These are phyloP conservation scores for Caenorhabditis becei DNA, from an alignment of 2,888 invertebrate species.

Conservation along the genomic window DNA sequence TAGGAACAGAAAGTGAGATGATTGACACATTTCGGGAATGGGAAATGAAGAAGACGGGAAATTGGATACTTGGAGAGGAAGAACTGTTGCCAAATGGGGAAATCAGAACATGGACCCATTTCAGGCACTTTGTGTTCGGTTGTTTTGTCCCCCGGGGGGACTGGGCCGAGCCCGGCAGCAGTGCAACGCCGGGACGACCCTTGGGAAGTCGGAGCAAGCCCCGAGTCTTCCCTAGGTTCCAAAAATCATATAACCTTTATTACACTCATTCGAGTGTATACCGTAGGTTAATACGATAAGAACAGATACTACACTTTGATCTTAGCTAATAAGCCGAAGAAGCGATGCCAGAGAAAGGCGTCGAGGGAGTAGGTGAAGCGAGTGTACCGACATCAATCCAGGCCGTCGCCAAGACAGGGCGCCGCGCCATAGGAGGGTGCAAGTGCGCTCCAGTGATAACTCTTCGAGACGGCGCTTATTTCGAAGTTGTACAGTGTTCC, in stretches of 20 bases:
- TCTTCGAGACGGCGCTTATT: too few relatives aligned
- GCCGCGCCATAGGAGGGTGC: too few relatives aligned
- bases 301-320: slow-evolving; percentile 67
- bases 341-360: slow-evolving; percentile 21
- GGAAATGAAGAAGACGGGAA: background rate
- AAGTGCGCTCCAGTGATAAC: too few relatives aligned
- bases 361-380: background rate
- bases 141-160: slow-evolving; percentile 48
- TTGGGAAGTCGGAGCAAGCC: slow-evolving; percentile 65
- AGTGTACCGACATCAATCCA: too few relatives aligned
- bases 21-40: background rate
- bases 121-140: background rate
- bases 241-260: slow-evolving; percentile 64
- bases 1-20: background rate
- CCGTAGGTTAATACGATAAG: slow-evolving; percentile 68
- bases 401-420: too few relatives aligned
- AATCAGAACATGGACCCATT: too few relatives aligned
- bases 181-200: slow-evolving; percentile 64
- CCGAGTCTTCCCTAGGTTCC: slow-evolving; percentile 61
- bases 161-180: slow-evolving; percentile 63
- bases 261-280: slow-evolving; percentile 63
- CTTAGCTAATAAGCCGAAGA: slow-evolving; percentile 67
- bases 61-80: background rate
- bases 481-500: too few relatives aligned
- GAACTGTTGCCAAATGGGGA: too few relatives aligned